These are phyloP conservation scores for Oscheius sp. DNA, from an alignment of 2,888 invertebrate genomes.

Conservation along the genomic window DNA sequence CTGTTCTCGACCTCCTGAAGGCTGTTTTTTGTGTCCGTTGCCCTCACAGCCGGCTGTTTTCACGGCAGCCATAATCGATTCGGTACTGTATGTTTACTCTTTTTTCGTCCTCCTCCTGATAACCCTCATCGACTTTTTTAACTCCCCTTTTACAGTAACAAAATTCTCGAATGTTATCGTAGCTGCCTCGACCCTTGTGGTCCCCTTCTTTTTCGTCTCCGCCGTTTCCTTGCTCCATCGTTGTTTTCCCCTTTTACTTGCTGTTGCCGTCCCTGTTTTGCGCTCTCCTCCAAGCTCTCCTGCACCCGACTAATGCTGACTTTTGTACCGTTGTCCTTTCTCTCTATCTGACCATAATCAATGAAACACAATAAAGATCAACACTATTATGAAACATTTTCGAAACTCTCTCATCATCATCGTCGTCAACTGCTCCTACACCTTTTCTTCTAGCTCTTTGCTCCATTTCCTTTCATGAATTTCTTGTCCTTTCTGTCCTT, in stretches of 20 bases:
- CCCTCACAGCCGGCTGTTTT: background rate
- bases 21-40: background rate
- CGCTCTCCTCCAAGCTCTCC: conserved; percentile 17
- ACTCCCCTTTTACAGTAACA: background rate
- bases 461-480: too few relatives aligned
- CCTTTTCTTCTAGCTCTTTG: too few relatives aligned
- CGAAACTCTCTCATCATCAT: too few relatives aligned
- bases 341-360: too few relatives aligned
- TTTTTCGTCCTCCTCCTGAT: background rate
- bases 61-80: conserved; percentile 14
- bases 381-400: too few relatives aligned
- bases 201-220: conserved; percentile 15
- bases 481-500: too few relatives aligned
- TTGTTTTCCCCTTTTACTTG: conserved; percentile 16
- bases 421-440: too few relatives aligned
- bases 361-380: too few relatives aligned
- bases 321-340: background rate
- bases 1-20: background rate
- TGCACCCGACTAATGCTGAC: background rate
- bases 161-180: conserved; percentile 13
- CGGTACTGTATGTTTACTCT: conserved; percentile 17
- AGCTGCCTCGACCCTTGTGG: conserved; percentile 16
- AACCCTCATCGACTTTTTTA: background rate
- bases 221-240: background rate
- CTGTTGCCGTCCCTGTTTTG: conserved; percentile 22